These are phyloP conservation scores for Oncopeltus fasciatus DNA, from an alignment of 1,140 invertebrate genomes.

Conservation along the genomic window DNA sequence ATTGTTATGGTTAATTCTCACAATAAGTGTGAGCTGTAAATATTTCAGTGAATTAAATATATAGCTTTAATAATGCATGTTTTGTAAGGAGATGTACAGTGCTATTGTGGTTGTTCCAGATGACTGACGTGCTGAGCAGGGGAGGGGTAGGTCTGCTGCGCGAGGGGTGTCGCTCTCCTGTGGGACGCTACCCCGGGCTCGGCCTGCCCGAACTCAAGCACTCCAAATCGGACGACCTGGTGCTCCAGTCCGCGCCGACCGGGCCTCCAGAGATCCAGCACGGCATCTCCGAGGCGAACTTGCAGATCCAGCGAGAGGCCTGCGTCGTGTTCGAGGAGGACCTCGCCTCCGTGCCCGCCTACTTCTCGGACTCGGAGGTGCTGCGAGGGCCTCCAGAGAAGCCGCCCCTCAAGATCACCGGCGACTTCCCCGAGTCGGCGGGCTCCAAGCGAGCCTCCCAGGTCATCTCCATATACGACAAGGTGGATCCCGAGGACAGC, in stretches of 20 bases:
- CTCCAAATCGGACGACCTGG: conserved; percentile 29
- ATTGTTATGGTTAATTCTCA: too few relatives aligned
- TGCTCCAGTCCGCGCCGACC: conserved; percentile 30
- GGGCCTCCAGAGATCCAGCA: conserved; percentile 31
- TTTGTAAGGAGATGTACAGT: too few relatives aligned
- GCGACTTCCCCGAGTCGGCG: conserved; percentile 22
- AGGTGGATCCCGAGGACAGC: conserved; percentile 45
- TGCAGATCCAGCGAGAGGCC: conserved; percentile 26
- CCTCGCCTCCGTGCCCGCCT: conserved; percentile 19
- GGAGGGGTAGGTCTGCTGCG: conserved; percentile 11
- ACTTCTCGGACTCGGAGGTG: conserved; percentile 27
- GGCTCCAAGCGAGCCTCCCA: conserved; percentile 21
- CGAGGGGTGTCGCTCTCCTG: conserved; percentile 23
- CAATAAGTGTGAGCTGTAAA: too few relatives aligned
- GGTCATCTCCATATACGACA: conserved; percentile 29
- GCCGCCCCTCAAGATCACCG: conserved; percentile 26
- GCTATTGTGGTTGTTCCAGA: too few relatives aligned
- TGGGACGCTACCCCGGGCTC: conserved; percentile 29
- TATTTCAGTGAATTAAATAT: too few relatives aligned
- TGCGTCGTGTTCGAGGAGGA: conserved; percentile 28
- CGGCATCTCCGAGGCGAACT: conserved; percentile 26
- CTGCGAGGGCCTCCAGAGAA: conserved; percentile 18
- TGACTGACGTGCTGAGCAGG: background rate
- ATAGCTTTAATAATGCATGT: too few relatives aligned
- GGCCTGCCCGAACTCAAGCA: conserved; percentile 26